Base-by-base conservation (phyloP, 2,888 invertebrate genomes). In the Eucera pruinosa region DNA sequence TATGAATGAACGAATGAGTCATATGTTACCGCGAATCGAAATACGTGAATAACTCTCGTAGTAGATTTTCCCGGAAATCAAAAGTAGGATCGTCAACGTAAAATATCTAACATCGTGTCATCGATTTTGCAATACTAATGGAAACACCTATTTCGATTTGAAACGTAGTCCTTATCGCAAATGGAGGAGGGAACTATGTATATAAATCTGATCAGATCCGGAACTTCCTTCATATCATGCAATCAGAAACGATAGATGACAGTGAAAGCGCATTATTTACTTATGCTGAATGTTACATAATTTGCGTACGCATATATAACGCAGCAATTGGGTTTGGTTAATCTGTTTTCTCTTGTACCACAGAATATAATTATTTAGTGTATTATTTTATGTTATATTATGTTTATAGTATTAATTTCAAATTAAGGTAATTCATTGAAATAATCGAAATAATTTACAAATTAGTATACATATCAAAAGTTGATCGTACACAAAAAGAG, bases 261-360 rank as follows among this genome's bases (percentile, higher is more conserved):
- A 83, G 83, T 83, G 83, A 82, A 82, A 83, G 82, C 58, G 61
- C 70, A 61, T 68, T 72, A 69, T 69, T 72, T 70, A 62, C 72
- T 80, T 67, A 58, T 74, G 48, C 27, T 25, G 27, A 54, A 64
- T 77, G 45, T 71, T 78, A 43, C 52, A 36, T 43, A 77, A 74
- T 47, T 52, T 47, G 41, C 27, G 27, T 41, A 57, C 39, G 25
- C 36, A 23, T 18, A 4, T 36, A 50, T 25, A 45, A 69, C 60
- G 43, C 54, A 23, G n/a, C 25, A 9, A 47, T 33, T 58, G 1
- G 18, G 18, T 41, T 64, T 23, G 18, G 25, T 47, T 52, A n/a
- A 52, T 72, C 23, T 48, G 43, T 30, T 52, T 47, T 52, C 43
- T 23, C 30, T 41, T 6, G 13, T 5, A 18, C 23, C n/a, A 5